A percentile compares a stretch with the other conserved stretches of the same genome.
Conservation (phyloP, 2,113 vertebrate genomes). For the Vimba vimba region DNA sequence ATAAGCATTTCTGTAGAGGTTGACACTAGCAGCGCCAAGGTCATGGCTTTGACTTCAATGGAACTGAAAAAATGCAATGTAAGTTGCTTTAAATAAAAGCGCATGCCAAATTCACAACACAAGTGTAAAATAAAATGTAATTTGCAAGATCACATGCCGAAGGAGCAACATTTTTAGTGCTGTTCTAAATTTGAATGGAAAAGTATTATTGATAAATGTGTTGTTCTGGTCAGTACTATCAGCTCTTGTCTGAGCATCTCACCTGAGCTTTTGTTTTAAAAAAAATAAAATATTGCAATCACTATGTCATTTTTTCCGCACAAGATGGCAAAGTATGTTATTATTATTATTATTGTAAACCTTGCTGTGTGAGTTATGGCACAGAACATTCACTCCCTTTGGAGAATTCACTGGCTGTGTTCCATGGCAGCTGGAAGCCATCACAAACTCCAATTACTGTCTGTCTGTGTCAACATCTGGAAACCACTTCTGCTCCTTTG, state of each 20-base stretch:
- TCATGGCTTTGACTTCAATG: background rate
- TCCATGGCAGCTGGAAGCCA: constrained; percentile 95
- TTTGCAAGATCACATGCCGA: background rate
- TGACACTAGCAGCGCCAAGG: background rate
- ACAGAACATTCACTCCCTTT: constrained; percentile 83
- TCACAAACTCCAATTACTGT: constrained; percentile 96
- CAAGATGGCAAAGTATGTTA: constrained; percentile 79
- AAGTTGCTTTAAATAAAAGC: background rate
- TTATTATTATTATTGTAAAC: constrained; percentile 90
- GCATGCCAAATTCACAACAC: background rate
- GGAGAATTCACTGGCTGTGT: constrained; percentile 85
- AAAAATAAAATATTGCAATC: constrained; percentile 75
- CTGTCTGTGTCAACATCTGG: constrained; percentile 91
- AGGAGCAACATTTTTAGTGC: background rate
- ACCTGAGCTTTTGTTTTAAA: background rate
- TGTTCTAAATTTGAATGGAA: constrained; percentile 10
- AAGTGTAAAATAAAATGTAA: background rate
- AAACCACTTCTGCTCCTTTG: constrained; percentile 82
- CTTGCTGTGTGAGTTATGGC: constrained; percentile 84
- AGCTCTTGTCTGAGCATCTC: background rate
- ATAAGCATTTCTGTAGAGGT: background rate
- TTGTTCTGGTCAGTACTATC: background rate
- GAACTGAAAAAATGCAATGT: background rate
- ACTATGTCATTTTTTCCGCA: constrained; percentile 83
- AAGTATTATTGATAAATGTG: background rate